phyloP scores from a whole-genome alignment of 2,888 invertebrate genomes.

The Drosophila sordidula region DNA sequence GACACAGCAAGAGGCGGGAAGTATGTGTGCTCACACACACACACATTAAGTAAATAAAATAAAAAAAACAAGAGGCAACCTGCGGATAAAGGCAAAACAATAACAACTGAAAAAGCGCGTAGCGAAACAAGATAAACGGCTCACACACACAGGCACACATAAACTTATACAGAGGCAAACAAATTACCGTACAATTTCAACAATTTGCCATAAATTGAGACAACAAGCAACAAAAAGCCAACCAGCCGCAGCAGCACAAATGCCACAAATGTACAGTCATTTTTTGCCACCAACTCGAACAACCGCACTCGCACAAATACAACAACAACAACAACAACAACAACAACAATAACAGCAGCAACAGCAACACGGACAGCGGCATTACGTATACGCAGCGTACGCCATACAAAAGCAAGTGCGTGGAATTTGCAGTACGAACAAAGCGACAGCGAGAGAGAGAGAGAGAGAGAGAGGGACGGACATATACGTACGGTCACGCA shows the following conservation, averaged over 20 bases:
- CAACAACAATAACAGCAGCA: background rate
- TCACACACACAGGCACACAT: conserved; percentile 16
- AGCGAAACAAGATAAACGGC: conserved; percentile 55
- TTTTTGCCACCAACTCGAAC: conserved; percentile 69
- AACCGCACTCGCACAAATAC: conserved; percentile 34
- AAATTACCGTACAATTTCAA: conserved; percentile 75
- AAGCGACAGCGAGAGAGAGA: background rate
- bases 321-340: conserved; percentile 20
- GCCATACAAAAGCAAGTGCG: conserved; percentile 52
- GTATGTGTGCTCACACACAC: background rate
- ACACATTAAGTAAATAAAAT: conserved; percentile 14
- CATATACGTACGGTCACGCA: conserved; percentile 45
- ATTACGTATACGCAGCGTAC: conserved; percentile 58
- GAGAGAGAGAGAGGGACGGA: conserved; percentile 5
- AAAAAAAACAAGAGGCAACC: conserved; percentile 6
- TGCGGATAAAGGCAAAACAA: conserved; percentile 55
- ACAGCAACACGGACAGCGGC: background rate
- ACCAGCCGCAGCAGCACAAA: conserved; percentile 52
- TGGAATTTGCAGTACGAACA: conserved; percentile 65
- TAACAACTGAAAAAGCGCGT: conserved; percentile 57
- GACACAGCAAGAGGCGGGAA: conserved; percentile 2
- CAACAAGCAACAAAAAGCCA: conserved; percentile 76
- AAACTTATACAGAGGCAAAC: conserved; percentile 33
- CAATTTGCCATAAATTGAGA: conserved; percentile 82
- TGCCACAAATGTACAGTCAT: conserved; percentile 77